These are phyloP conservation scores for Halesus radiatus DNA, from an alignment of 1,140 invertebrate genomes.

Conservation along the genomic window DNA sequence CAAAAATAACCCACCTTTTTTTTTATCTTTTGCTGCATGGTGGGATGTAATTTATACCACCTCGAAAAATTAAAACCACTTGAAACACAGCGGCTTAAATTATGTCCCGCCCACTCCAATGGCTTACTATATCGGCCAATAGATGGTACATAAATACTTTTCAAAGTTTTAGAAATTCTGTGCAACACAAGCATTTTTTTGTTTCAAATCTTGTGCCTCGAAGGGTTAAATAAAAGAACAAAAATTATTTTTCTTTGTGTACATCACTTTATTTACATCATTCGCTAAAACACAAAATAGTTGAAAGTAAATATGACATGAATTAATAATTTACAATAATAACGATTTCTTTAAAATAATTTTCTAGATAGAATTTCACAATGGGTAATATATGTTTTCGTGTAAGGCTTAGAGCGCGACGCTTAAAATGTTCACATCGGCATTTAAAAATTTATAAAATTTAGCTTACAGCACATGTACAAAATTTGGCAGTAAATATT, in stretches of 20 bases:
- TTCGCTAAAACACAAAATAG: constrained; percentile 54
- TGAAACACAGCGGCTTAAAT: too few relatives aligned
- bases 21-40: too few relatives aligned
- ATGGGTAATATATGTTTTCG: constrained; percentile 9
- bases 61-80: too few relatives aligned
- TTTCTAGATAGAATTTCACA: constrained; percentile 39
- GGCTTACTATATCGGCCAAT: too few relatives aligned
- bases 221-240: neutral
- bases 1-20: too few relatives aligned
- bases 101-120: too few relatives aligned
- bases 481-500: constrained; percentile 50
- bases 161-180: too few relatives aligned
- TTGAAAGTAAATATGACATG: constrained; percentile 36
- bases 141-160: too few relatives aligned
- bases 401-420: constrained; percentile 35
- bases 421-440: constrained; percentile 9
- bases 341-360: constrained; percentile 38
- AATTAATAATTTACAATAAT: constrained; percentile 38
- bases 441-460: constrained; percentile 37
- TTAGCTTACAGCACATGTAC: constrained; percentile 46
- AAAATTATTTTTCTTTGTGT: constrained; percentile 28
- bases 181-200: too few relatives aligned
- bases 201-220: too few relatives aligned
- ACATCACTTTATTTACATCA: constrained; percentile 51
- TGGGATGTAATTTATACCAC: too few relatives aligned